These are phyloP conservation scores for Oreocharis arfaki DNA, from an alignment of 2,113 vertebrate species.

Conservation along the genomic window DNA sequence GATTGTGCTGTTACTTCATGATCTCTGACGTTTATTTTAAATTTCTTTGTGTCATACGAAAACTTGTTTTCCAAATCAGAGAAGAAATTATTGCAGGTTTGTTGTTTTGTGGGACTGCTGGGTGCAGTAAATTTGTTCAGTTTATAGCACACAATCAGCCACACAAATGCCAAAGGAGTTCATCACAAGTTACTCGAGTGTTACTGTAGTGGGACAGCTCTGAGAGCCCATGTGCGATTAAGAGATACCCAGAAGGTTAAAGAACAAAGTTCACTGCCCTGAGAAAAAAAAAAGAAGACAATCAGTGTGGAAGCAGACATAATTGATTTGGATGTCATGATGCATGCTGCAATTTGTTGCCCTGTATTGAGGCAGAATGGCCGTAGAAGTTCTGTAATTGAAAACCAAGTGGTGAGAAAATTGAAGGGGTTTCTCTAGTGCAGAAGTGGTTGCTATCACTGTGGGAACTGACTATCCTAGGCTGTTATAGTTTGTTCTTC, in stretches of 20 bases:
- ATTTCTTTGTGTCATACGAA: neutral
- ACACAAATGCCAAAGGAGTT: neutral
- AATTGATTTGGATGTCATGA: slow-evolving; percentile 4
- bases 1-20: neutral
- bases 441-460: neutral
- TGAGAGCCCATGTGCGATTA: neutral
- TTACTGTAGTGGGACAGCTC: neutral
- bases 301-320: neutral
- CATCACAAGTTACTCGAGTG: neutral
- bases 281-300: neutral
- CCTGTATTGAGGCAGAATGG: neutral
- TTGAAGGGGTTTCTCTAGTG: neutral
- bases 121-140: neutral
- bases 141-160: neutral
- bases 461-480: neutral
- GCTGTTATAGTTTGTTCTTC: neutral
- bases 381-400: neutral
- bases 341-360: neutral
- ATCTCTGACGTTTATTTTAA: neutral
- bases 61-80: neutral
- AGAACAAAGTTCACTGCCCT: neutral
- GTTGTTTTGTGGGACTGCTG: neutral
- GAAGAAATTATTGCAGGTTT: neutral
- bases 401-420: slow-evolving; percentile 31
- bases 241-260: neutral